These are phyloP conservation scores for Phacellophora camtschatica DNA, from an alignment of 30 jellyfish, hydroid and myxozoan genomes.

Conservation along the genomic window DNA sequence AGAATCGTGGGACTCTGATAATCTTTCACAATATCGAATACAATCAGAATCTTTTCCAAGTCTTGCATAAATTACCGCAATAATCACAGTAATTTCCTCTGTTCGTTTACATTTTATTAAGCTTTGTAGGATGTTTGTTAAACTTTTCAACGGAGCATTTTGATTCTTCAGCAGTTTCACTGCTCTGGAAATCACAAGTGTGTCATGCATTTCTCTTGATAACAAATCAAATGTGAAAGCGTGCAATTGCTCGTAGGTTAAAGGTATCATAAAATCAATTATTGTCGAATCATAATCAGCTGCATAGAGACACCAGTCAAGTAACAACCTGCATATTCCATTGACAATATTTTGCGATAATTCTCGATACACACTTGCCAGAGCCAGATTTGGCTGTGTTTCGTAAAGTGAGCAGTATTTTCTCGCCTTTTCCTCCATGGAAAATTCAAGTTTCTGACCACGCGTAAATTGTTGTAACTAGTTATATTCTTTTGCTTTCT, in stretches of 20 bases:
- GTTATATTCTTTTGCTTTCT: too few species aligned
- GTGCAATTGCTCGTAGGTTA: constrained; percentile 34
- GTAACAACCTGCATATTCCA: constrained; percentile 23
- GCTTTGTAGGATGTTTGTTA: constrained; percentile 2
- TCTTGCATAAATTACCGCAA: constrained; percentile 46
- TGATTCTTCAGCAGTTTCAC: constrained; percentile 26
- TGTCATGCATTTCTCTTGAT: constrained; percentile 34
- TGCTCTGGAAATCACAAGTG: constrained; percentile 40
- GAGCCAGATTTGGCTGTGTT: constrained; percentile 47
- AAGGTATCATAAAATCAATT: constrained; percentile 48
- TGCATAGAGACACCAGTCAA: constrained; percentile 55
- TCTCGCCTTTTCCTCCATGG: constrained; percentile 65
- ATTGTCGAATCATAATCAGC: constrained; percentile 55
- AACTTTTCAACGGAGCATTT: constrained; percentile 17
- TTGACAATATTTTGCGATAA: constrained; percentile 29
- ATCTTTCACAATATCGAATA: neutral
- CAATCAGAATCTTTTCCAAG: constrained; percentile 54
- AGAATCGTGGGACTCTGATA: neutral
- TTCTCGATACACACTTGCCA: constrained; percentile 50
- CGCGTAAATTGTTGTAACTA: too few species aligned
- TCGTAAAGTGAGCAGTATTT: constrained; percentile 52
- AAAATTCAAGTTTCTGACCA: too few species aligned
- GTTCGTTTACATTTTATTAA: constrained; percentile 13
- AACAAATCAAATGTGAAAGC: constrained; percentile 44
- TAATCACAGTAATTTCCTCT: constrained; percentile 9